Evolutionary conservation across 64 coral and sea anemone genomes (phyloP).

Genomic region (Montipora capricornis): DNA sequence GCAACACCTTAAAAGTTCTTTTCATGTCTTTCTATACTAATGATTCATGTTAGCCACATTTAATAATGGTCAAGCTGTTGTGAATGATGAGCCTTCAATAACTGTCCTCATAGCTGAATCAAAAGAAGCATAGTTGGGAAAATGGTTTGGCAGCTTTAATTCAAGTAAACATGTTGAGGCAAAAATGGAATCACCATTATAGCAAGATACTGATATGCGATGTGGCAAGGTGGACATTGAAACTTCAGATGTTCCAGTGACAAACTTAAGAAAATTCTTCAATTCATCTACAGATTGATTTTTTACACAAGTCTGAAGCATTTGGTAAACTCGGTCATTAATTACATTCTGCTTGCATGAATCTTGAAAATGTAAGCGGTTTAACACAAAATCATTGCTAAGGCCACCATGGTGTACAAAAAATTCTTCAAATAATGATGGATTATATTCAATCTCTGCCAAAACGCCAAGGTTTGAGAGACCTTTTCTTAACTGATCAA

Average conservation of each 20-base stretch:
- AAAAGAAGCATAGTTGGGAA: slow-evolving; percentile 48
- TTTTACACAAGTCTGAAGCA: slow-evolving; percentile 41
- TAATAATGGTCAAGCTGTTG: neutral
- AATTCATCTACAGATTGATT: slow-evolving; percentile 47
- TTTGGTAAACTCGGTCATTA: slow-evolving; percentile 54
- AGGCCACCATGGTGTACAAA: slow-evolving; percentile 39
- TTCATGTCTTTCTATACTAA: neutral
- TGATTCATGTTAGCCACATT: neutral
- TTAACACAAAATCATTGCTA: slow-evolving; percentile 28
- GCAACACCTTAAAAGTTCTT: neutral
- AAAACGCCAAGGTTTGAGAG: slow-evolving; percentile 29
- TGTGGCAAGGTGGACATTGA: no score
- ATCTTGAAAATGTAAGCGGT: no score
- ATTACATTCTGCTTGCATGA: slow-evolving; percentile 5
- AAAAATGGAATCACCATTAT: slow-evolving; percentile 43
- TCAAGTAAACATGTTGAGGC: slow-evolving; percentile 60
- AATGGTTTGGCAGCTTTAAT: slow-evolving; percentile 59
- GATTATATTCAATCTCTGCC: neutral
- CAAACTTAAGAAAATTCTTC: slow-evolving; percentile 49
- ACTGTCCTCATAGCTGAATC: slow-evolving; percentile 42
- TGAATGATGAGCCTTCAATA: slow-evolving; percentile 3
- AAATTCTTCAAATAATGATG: slow-evolving; percentile 42
- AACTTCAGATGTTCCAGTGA: neutral
- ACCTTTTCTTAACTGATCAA: slow-evolving; percentile 81
- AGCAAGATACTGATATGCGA: slow-evolving; percentile 42